Conservation (phyloP, 2,113 vertebrate genomes). For the Neodontobutis hainanensis region DNA sequence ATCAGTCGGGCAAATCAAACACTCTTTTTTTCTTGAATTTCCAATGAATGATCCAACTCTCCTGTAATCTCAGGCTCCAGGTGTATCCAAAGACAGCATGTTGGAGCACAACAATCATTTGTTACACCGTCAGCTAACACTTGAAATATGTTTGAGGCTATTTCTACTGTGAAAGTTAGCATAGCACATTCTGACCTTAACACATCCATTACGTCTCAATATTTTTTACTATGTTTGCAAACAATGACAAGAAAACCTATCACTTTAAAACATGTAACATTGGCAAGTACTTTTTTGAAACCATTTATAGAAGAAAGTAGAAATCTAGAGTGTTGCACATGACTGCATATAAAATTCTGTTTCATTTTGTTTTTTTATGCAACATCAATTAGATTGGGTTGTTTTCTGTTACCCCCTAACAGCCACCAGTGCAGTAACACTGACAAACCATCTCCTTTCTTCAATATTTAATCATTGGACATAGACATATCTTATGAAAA, state of each 20-base stretch:
- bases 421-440: slow-evolving; percentile 66
- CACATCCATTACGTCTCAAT: no score
- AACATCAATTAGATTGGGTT: slow-evolving; percentile 46
- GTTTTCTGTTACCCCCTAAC: slow-evolving; percentile 46
- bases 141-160: not conserved
- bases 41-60: slow-evolving; percentile 34
- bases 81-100: slow-evolving; percentile 48
- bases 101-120: not conserved
- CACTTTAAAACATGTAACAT: not conserved
- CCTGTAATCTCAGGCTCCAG: slow-evolving; percentile 33
- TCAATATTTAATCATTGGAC: slow-evolving; percentile 50
- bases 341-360: no score
- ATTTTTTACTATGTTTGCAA: not conserved
- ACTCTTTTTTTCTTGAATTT: slow-evolving; percentile 63
- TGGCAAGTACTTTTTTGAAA: not conserved
- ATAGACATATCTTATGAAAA: slow-evolving; percentile 60
- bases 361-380: no score
- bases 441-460: slow-evolving; percentile 34
- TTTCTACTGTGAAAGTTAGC: not conserved
- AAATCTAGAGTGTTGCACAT: no score
- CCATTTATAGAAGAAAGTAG: no score
- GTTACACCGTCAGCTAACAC: not conserved
- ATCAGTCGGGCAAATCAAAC: slow-evolving; percentile 65
- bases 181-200: not conserved
- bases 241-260: slow-evolving; percentile 3